A percentile compares a stretch with the other conserved stretches of the same genome.
Conservation (phyloP, 2,888 invertebrate genomes). For the Meiosimyza decipiens region DNA sequence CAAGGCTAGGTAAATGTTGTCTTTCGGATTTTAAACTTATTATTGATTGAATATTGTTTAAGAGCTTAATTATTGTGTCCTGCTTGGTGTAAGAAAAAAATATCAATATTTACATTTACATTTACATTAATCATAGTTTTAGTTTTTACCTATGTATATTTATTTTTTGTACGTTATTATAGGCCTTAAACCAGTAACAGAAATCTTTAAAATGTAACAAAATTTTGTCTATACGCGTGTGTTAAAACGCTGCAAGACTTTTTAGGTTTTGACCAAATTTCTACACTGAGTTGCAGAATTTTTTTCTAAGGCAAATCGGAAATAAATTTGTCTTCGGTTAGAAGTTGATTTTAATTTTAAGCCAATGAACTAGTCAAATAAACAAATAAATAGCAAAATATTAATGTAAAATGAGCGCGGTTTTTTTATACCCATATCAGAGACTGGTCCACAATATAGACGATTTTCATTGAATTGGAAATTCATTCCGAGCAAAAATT, state of each 20-base stretch:
- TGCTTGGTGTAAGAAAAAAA: conserved; percentile 22
- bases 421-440: not conserved
- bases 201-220: not conserved
- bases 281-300: conserved; percentile 19
- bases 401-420: not conserved
- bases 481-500: too few species aligned
- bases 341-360: conserved; percentile 52
- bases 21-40: not conserved
- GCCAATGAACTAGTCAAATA: conserved; percentile 63
- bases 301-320: conserved; percentile 6
- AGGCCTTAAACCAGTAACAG: conserved; percentile 6
- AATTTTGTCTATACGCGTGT: too few species aligned
- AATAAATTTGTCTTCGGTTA: conserved; percentile 21
- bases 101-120: conserved; percentile 23
- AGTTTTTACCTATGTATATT: conserved; percentile 21
- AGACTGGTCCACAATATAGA: too few species aligned
- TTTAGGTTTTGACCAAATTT: conserved; percentile 25
- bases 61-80: too few species aligned
- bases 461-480: too few species aligned
- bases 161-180: conserved; percentile 29
- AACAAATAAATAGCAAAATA: conserved; percentile 55
- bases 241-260: not conserved
- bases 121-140: conserved; percentile 8
- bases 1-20: not conserved
- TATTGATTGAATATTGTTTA: too few species aligned